A percentile compares a stretch with the other conserved stretches of the same genome.
phyloP scores from a whole-genome alignment of 2,888 invertebrate genomes.

The Ptilodon capucinus region DNA sequence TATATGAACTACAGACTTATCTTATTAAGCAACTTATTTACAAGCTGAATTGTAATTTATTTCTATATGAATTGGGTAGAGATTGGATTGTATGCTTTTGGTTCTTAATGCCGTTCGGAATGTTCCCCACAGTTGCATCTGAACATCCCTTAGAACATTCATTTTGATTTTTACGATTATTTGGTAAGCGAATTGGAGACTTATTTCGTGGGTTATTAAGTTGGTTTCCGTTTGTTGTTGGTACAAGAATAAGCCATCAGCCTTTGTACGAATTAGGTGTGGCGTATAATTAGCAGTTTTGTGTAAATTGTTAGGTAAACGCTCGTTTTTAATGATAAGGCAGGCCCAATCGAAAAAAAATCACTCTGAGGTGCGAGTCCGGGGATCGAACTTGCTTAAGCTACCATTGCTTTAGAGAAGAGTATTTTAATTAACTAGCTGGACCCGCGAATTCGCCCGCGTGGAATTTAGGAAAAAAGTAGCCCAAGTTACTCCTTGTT shows the following conservation, averaged over 20 bases:
- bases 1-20: conserved; percentile 11
- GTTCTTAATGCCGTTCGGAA: conserved; percentile 33
- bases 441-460: no score
- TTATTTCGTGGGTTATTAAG: conserved; percentile 27
- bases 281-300: conserved; percentile 79
- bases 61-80: conserved; percentile 19
- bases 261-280: conserved; percentile 70
- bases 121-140: conserved; percentile 59
- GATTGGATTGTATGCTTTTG: conserved; percentile 14
- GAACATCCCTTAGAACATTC: conserved; percentile 79
- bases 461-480: no score
- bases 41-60: conserved; percentile 26
- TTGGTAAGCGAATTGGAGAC: conserved; percentile 16
- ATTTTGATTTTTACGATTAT: conserved; percentile 38
- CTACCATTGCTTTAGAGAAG: no score
- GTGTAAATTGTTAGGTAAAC: conserved; percentile 78
- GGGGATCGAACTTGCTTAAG: no score
- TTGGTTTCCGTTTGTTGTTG: conserved; percentile 27
- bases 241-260: conserved; percentile 50
- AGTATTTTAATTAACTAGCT: no score
- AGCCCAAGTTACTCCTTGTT: no score
- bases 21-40: neutral
- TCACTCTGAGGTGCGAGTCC: no score
- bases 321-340: conserved; percentile 32
- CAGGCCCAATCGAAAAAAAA: no score